Base-by-base conservation (phyloP, 2,888 invertebrate genomes). In the Latheticus oryzae region DNA sequence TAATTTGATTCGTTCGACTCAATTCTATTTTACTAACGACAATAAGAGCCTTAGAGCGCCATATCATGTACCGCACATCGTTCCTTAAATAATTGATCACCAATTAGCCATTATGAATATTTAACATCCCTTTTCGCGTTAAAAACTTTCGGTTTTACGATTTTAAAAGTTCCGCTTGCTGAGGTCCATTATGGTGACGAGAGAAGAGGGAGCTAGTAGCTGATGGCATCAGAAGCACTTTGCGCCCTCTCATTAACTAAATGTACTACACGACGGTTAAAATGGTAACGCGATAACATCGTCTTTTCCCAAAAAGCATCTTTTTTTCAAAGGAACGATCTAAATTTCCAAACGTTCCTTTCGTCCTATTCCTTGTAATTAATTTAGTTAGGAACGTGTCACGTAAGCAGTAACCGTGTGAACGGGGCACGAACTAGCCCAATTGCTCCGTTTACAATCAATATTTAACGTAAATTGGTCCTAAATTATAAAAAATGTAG, bases 391-490 rank as follows among this genome's bases (percentile, higher is more conserved):
- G 65, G 60, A 40, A 52, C 54, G 51, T 63, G 67, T 64, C 67
- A 67, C 67, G 67, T 67, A 67, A 65, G 62, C 57, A 61, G 59
- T 47, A 53, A 58, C 59, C 60, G 64, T 62, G 65, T 62, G 63
- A 65, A 62, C 62, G 58, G 50, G 48, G 59, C 64, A 62, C 61
- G 62, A 61, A 59, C 55, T 42, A 60, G 64, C 60, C 63, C 64
- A 62, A 64, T 67, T 65, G 64, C 65, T 54, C 50, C 54, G 56
- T 61, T 62, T 64, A 61, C 65, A 67, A 67, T 67, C 66, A 67
- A 67, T 67, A 67, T 67, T 67, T 67, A 67, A 67, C 65, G 65
- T 61, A 65, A 65, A 67, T 67, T 67, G 66, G 62, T 63, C 61
- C 59, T 66, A 66, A 66, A n/a, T n/a, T n/a, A n/a, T n/a, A n/a